phyloP scores from a whole-genome alignment of 1,140 invertebrate genomes.

The Vanessa tameamea region DNA sequence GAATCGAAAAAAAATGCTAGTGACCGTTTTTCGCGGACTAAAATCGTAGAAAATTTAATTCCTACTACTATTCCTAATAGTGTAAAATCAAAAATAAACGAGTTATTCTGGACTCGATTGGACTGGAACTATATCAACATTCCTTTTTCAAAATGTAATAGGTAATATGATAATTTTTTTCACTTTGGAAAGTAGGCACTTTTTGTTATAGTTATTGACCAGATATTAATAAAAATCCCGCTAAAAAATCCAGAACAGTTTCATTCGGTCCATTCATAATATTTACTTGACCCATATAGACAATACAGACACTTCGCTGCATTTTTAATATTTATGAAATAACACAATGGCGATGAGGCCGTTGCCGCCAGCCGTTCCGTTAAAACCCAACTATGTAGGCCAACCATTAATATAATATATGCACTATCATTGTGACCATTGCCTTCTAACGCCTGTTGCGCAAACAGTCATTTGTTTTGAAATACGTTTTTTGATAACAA shows the following conservation, averaged over 20 bases:
- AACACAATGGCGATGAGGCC: not conserved
- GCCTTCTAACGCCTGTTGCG: too few relatives aligned
- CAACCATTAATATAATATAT: not conserved
- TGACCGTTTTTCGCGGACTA: too few relatives aligned
- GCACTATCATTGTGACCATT: slow-evolving; percentile 9
- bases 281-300: not conserved
- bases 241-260: not conserved
- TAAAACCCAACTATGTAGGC: slow-evolving; percentile 5
- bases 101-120: too few relatives aligned
- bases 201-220: too few relatives aligned
- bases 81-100: too few relatives aligned
- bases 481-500: slow-evolving; percentile 5
- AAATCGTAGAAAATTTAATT: too few relatives aligned
- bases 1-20: too few relatives aligned
- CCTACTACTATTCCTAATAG: too few relatives aligned
- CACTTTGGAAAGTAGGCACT: too few relatives aligned
- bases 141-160: too few relatives aligned
- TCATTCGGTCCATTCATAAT: slow-evolving; percentile 6
- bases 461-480: slow-evolving; percentile 1
- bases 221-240: not conserved
- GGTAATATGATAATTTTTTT: too few relatives aligned
- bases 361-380: not conserved
- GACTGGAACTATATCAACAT: too few relatives aligned
- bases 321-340: slow-evolving; percentile 14
- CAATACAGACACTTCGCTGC: not conserved